phyloP scores from a whole-genome alignment of 2,113 vertebrate genomes.

The Pedionomus torquatus region DNA sequence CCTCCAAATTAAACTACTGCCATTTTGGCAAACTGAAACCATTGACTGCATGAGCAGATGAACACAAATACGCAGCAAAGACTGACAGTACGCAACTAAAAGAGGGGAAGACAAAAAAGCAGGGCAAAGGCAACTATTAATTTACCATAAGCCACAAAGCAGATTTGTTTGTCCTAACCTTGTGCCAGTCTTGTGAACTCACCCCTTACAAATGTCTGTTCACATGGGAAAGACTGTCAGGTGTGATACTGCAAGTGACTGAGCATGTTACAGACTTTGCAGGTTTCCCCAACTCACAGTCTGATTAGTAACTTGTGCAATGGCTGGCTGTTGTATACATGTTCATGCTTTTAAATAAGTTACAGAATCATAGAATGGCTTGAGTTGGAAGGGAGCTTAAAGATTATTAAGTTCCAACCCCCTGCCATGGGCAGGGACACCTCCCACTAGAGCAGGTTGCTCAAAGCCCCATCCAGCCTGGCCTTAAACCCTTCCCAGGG shows the following conservation, averaged over 20 bases:
- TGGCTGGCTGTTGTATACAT: background rate
- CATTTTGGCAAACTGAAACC: background rate
- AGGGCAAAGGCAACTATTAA: background rate
- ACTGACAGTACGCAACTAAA: background rate
- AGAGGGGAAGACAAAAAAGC: background rate
- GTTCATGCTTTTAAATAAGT: background rate
- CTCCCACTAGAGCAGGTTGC: too few relatives aligned
- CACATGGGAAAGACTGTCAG: background rate
- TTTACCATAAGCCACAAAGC: background rate
- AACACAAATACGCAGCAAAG: background rate
- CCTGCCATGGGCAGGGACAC: too few relatives aligned
- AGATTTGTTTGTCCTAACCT: background rate
- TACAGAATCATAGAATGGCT: too few relatives aligned
- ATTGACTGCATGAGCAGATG: background rate
- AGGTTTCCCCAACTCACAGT: background rate
- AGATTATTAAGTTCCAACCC: too few relatives aligned
- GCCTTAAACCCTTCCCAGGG: too few relatives aligned
- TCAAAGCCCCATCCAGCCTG: too few relatives aligned
- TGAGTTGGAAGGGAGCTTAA: too few relatives aligned
- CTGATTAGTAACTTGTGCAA: background rate
- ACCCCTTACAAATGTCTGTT: background rate
- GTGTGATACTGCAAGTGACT: background rate
- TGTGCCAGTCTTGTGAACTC: background rate
- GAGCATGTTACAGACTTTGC: rapidly evolving
- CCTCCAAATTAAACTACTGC: background rate